Evolutionary conservation across 2,113 vertebrate genomes (phyloP), one percentile per base, ranked within the genome.

Genomic region (Tylochromis polylepis): DNA sequence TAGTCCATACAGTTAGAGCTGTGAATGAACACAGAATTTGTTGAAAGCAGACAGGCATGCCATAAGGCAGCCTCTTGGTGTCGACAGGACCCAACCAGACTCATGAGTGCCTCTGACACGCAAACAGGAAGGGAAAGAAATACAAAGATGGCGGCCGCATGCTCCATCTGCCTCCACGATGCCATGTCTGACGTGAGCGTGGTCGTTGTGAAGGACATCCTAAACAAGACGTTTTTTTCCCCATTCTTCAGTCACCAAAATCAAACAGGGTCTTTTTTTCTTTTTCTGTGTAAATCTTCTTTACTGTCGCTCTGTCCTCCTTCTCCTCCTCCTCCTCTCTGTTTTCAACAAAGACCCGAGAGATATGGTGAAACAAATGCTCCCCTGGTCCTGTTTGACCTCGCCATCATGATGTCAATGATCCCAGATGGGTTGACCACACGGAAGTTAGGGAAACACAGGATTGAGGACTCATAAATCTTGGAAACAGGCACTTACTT

Each of bases 71-170:
- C 93, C 90, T 88, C 79, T 56, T 29, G 5, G 78, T 89, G 58
- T 81, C 29, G 6, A 70, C 72, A 94, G 95, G 94, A 95, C 94
- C 93, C 90, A 51, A 65, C 11, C 18, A 46, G 72, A 65, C 91
- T 93, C 84, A 72, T 90, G 86, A 87, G 85, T 92, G 86, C 86
- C 81, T 90, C 82, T 90, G 88, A 95, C 90, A 93, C 43, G 81
- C 90, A 90, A 80, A 85, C 85, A 90, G 46, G 75, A 78, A 86
- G 79, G 70, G 62, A 83, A 70, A 83, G 87, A 83, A 89, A 93
- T 79, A 80, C 90, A 95, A 95, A 95, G 89, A 95, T 96, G 95
- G 95, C 95, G 6, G 90, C 93, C 79, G 87, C 83, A 10, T 84
- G 88, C 87, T 81, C 82, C 55, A 83, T 85, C 84, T 91, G 89